These are phyloP conservation scores for Pampus argenteus DNA, from an alignment of 2,797 vertebrate genomes.

Conservation along the genomic window DNA sequence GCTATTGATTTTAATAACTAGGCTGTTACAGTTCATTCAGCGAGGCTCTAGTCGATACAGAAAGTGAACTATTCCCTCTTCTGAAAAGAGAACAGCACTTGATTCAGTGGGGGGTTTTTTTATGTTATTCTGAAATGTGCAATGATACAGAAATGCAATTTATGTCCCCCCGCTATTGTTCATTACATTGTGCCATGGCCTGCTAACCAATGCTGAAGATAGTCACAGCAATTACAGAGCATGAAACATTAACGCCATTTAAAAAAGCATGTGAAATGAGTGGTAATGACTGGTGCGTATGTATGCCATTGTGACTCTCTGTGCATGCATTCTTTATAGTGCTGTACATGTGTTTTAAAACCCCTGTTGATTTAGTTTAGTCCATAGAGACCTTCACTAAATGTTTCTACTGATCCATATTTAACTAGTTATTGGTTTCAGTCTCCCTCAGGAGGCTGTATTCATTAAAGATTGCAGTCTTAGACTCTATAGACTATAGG, in stretches of 20 bases:
- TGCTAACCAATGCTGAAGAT: conserved; percentile 12
- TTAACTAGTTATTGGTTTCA: conserved; percentile 74
- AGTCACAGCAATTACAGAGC: conserved; percentile 21
- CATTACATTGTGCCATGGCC: not conserved
- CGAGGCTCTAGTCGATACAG: conserved; percentile 68
- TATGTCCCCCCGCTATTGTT: not conserved
- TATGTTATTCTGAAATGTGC: conserved; percentile 36
- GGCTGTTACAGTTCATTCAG: conserved; percentile 85
- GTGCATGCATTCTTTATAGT: conserved; percentile 35
- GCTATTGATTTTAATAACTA: conserved; percentile 90
- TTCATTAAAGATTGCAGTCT: conserved; percentile 49
- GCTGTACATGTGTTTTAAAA: conserved; percentile 32
- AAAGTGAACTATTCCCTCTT: conserved; percentile 58
- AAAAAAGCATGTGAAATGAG: conserved; percentile 23
- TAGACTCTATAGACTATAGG: conserved; percentile 3
- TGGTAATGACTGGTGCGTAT: conserved; percentile 30
- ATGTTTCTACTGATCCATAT: conserved; percentile 74
- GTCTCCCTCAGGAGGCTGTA: conserved; percentile 52
- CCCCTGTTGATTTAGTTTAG: conserved; percentile 61
- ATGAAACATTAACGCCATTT: conserved; percentile 36
- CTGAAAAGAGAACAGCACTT: conserved; percentile 20
- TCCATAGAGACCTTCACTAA: conserved; percentile 65
- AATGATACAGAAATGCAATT: not conserved
- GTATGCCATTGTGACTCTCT: conserved; percentile 20
- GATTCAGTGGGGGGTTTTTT: conserved; percentile 14